Evolutionary conservation across 2,113 vertebrate genomes (phyloP).

Genomic region (Galbula dea): DNA sequence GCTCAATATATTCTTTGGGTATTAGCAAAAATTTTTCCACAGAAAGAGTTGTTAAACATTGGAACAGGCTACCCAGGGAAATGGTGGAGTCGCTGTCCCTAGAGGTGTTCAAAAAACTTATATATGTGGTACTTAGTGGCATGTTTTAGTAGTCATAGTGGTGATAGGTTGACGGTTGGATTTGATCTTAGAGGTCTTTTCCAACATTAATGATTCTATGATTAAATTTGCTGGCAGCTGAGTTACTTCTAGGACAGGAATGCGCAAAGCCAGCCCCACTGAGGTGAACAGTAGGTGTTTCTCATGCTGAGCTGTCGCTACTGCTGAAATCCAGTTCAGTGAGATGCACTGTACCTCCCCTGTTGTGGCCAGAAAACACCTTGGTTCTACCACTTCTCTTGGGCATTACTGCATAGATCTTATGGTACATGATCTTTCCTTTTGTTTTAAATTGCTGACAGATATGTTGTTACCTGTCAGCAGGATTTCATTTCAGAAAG

Average conservation of each 20-base stretch:
- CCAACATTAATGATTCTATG: too few relatives aligned
- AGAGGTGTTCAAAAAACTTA: too few relatives aligned
- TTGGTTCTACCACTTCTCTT: not conserved
- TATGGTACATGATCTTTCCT: not conserved
- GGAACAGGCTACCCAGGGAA: too few relatives aligned
- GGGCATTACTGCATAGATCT: not conserved
- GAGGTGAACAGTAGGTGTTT: fast-evolving
- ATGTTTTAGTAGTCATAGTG: too few relatives aligned
- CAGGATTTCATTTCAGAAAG: not conserved
- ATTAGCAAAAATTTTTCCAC: too few relatives aligned
- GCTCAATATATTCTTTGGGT: too few relatives aligned
- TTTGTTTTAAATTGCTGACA: not conserved
- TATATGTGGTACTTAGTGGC: too few relatives aligned
- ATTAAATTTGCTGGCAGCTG: not conserved
- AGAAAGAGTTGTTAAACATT: too few relatives aligned
- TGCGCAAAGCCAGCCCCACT: not conserved
- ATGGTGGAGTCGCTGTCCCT: too few relatives aligned
- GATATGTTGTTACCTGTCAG: not conserved
- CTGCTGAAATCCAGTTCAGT: not conserved
- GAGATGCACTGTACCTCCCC: not conserved
- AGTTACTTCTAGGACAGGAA: not conserved
- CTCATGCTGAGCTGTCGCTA: not conserved
- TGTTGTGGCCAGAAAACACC: not conserved
- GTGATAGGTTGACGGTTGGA: too few relatives aligned
- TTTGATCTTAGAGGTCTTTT: too few relatives aligned